Evolutionary conservation across 2,888 invertebrate genomes (phyloP).

Genomic region (Cylindroiulus punctatus): DNA sequence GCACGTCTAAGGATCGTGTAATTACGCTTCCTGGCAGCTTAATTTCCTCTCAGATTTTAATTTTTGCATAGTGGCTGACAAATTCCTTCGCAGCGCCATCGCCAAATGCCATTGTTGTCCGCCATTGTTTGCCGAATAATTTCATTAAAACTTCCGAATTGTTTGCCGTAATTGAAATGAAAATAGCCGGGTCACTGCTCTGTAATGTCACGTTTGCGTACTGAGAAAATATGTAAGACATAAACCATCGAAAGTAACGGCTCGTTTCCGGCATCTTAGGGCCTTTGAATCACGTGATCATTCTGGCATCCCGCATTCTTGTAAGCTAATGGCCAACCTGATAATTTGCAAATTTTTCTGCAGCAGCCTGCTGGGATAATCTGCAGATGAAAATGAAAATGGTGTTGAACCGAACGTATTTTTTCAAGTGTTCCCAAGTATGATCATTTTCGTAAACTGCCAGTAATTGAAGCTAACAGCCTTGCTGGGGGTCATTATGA

Average conservation of each 20-base stretch:
- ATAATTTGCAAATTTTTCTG: too few species aligned
- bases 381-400: too few species aligned
- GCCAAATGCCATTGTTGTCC: neutral
- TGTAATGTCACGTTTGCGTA: neutral
- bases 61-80: neutral
- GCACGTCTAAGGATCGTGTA: neutral
- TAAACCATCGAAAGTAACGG: neutral
- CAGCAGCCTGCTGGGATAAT: too few species aligned
- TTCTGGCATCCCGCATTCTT: neutral
- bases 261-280: neutral
- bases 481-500: too few species aligned
- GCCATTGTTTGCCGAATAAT: slow-evolving; percentile 2
- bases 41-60: neutral
- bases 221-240: neutral
- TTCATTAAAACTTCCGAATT: slow-evolving; percentile 14
- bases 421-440: too few species aligned
- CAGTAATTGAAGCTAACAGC: too few species aligned
- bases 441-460: too few species aligned
- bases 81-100: neutral
- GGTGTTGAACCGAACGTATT: too few species aligned
- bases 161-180: slow-evolving; percentile 21
- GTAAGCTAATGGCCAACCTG: too few species aligned
- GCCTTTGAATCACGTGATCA: neutral
- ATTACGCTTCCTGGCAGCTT: neutral
- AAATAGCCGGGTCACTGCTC: slow-evolving; percentile 11